Evolutionary conservation across 30 jellyfish, hydroid and myxozoan species (phyloP).

Genomic region (Aurelia aurita complex sp. Pacific): DNA sequence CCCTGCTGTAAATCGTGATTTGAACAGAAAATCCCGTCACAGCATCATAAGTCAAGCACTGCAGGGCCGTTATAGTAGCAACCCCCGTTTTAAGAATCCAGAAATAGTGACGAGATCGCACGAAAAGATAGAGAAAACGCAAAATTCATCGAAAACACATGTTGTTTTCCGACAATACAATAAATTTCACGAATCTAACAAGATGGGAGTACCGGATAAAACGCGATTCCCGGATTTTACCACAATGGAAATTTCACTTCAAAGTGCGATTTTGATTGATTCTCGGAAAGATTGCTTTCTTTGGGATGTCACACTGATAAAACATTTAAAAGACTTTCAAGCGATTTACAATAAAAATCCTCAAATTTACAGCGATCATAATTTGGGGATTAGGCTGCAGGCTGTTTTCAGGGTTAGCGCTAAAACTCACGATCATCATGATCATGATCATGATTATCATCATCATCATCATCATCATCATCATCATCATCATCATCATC

Average conservation of each 20-base stretch:
- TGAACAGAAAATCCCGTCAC: too few relatives aligned
- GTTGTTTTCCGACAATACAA: conserved; percentile 5
- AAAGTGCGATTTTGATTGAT: conserved; percentile 23
- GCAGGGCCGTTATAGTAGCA: too few relatives aligned
- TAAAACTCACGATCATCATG: too few relatives aligned
- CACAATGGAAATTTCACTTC: conserved; percentile 20
- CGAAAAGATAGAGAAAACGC: conserved; percentile 26
- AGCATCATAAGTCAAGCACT: too few relatives aligned
- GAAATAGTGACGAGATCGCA: conserved; percentile 51
- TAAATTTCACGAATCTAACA: conserved; percentile 1
- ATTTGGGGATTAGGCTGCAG: too few relatives aligned
- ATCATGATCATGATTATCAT: too few relatives aligned
- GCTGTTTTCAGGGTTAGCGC: too few relatives aligned
- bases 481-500: too few relatives aligned
- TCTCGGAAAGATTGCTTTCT: conserved; percentile 11
- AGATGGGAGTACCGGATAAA: conserved; percentile 25
- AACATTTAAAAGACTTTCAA: not conserved
- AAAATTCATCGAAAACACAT: conserved; percentile 24
- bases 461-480: too few relatives aligned
- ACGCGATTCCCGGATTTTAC: conserved; percentile 3
- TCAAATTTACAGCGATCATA: not conserved
- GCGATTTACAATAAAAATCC: not conserved
- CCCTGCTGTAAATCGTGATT: too few relatives aligned
- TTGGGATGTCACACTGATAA: conserved; percentile 33
- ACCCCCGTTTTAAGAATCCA: not conserved